These are phyloP conservation scores for Dysidea cf. avara DNA, from an alignment of 37 sponge, comb jelly and placozoan genomes.

Conservation along the genomic window DNA sequence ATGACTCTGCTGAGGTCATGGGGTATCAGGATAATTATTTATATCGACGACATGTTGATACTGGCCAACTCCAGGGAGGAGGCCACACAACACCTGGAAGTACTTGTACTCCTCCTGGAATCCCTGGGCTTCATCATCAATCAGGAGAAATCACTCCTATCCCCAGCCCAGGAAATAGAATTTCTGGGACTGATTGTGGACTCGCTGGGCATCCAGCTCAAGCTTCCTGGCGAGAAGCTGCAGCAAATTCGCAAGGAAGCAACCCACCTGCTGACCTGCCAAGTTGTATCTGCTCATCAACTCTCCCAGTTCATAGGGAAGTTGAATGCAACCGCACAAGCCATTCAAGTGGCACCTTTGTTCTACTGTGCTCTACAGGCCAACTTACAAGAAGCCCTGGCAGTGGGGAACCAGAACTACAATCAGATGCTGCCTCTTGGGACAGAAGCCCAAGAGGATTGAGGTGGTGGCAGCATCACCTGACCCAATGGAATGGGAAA, in stretches of 20 bases:
- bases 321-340: slow-evolving; percentile 6
- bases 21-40: slow-evolving; percentile 14
- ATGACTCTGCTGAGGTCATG: neutral
- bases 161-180: slow-evolving; percentile 18
- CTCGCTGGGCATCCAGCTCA: neutral
- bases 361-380: slow-evolving; percentile 11
- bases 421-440: neutral
- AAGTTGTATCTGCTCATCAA: neutral
- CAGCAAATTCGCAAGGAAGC: slow-evolving; percentile 2
- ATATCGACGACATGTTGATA: slow-evolving; percentile 40
- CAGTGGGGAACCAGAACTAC: slow-evolving; percentile 11
- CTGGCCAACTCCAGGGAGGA: slow-evolving; percentile 10
- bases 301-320: slow-evolving; percentile 6
- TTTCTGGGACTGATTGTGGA: slow-evolving; percentile 29
- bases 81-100: neutral
- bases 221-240: slow-evolving; percentile 5
- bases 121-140: slow-evolving; percentile 42
- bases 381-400: too few relatives aligned
- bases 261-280: neutral
- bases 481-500: neutral
- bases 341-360: slow-evolving; percentile 18
- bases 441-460: neutral
- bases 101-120: slow-evolving; percentile 2
- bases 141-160: neutral
- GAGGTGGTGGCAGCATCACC: slow-evolving; percentile 12